Percentiles rank a stretch among this genome's conserved stretches.
These are phyloP conservation scores for Geophilus truncorum DNA, from an alignment of 2,888 invertebrate species.

Conservation along the genomic window DNA sequence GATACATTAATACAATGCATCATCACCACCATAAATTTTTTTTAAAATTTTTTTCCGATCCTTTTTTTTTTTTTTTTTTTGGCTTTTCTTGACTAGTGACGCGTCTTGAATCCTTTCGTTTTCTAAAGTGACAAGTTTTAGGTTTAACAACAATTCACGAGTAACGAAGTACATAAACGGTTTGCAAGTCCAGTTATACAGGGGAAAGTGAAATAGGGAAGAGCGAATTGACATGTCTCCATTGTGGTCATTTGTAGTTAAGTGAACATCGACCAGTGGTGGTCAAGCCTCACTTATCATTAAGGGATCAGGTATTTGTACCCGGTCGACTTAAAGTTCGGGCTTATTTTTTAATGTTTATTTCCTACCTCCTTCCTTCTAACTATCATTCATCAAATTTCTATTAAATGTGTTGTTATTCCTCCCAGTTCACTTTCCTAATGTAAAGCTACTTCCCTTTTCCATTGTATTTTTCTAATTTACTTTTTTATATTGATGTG, in stretches of 20 bases:
- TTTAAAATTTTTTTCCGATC: neutral
- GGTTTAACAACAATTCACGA: neutral
- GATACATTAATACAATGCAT: neutral
- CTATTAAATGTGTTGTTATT: neutral
- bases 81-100: too few species aligned
- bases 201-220: neutral
- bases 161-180: neutral
- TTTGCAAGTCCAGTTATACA: neutral
- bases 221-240: neutral
- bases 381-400: neutral
- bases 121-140: neutral
- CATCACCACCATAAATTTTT: too few species aligned
- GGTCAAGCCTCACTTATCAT: conserved; percentile 20
- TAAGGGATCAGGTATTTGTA: neutral
- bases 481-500: too few species aligned
- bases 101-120: neutral
- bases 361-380: neutral
- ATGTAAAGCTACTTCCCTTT: neutral
- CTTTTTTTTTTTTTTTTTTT: neutral
- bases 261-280: conserved; percentile 25
- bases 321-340: neutral
- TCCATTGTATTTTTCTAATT: too few species aligned
- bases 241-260: neutral
- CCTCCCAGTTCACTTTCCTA: too few species aligned
- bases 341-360: neutral